These are phyloP conservation scores for Diglossa brunneiventris DNA, from an alignment of 2,113 vertebrate genomes.

Conservation along the genomic window DNA sequence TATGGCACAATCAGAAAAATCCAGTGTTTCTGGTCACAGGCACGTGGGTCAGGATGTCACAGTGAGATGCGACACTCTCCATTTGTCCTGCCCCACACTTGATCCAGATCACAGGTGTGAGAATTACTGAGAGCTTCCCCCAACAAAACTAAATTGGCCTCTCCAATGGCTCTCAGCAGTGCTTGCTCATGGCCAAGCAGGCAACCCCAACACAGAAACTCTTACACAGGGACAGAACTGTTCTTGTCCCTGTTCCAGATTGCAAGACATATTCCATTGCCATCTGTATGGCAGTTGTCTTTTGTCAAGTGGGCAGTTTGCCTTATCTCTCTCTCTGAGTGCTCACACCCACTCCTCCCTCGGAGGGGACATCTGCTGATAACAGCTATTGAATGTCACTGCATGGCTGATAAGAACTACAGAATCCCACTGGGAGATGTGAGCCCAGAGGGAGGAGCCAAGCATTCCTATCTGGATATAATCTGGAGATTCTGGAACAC, in stretches of 20 bases:
- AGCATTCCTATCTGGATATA: too few relatives aligned
- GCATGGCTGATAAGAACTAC: too few relatives aligned
- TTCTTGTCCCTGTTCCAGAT: neutral
- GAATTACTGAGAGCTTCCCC: neutral
- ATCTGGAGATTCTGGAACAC: too few relatives aligned
- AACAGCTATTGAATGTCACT: too few relatives aligned
- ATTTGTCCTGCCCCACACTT: neutral
- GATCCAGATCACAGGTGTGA: neutral
- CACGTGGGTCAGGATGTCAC: rapidly evolving
- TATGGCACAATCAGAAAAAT: neutral
- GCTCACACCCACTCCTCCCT: too few relatives aligned
- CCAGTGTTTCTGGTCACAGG: neutral
- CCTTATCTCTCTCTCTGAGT: too few relatives aligned
- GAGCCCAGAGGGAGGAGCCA: too few relatives aligned
- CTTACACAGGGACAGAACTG: neutral
- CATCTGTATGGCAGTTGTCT: too few relatives aligned
- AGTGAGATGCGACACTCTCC: neutral
- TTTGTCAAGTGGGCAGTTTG: too few relatives aligned
- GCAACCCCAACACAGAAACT: neutral
- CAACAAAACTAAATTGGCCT: neutral
- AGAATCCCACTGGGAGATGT: too few relatives aligned
- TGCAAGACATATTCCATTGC: too few relatives aligned
- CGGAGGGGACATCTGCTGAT: too few relatives aligned
- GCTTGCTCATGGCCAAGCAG: neutral
- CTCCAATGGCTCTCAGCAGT: neutral